Base-by-base conservation (phyloP, 2,797 vertebrate genomes). In the Pipistrellus kuhlii region DNA sequence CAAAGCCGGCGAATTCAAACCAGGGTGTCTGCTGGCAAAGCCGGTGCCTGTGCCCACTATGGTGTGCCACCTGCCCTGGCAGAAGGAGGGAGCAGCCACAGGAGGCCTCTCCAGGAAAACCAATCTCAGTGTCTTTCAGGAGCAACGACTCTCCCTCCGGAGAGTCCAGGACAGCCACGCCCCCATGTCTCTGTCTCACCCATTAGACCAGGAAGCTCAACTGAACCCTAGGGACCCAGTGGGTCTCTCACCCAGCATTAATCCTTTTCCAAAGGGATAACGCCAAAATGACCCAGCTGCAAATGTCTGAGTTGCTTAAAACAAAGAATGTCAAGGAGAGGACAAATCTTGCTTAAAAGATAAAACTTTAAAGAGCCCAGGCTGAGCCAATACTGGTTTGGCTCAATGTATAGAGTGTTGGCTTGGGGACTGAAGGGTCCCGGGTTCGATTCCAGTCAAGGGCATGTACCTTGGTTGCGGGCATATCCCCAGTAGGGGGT, bases 311-410 rank as follows among this genome's bases (percentile, higher is more conserved):
- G 18, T 44, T 53, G 66, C 80, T 93, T 57, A 82, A 83, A 95
- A 71, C 35, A 4, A 55, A 51, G 66, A 55, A 73, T 90, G 78
- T 78, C 76, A 92, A 90, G 77, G 85, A 93, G 75, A 90, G 55
- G 77, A 83, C 78, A 83, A 13, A 66, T 17, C 4, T 69, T 68
- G 57, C 80, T 35, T 75, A 69, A 71, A 73, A 71, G 57, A 94
- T 44, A 89, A 93, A 94, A 44, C 68, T 55, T 1, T 77, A 83
- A 78, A 72, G 81, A 35, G 64, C 64, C n/a, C 64, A 20, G 15
- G n/a, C n/a, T 18, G 64, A 18, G n/a, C 38, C 1, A 6, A 41
- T 6, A 41, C 38, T 41, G 38, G 38, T 41, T 41, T 41, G 38
- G 6, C 38, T 41, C 38, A 41, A 41, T 41, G 38, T 6, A 41